Percentiles rank a stretch among this genome's conserved stretches.
These are phyloP conservation scores for Steinernema scapterisci DNA, from an alignment of 2,888 invertebrate species.

Conservation along the genomic window DNA sequence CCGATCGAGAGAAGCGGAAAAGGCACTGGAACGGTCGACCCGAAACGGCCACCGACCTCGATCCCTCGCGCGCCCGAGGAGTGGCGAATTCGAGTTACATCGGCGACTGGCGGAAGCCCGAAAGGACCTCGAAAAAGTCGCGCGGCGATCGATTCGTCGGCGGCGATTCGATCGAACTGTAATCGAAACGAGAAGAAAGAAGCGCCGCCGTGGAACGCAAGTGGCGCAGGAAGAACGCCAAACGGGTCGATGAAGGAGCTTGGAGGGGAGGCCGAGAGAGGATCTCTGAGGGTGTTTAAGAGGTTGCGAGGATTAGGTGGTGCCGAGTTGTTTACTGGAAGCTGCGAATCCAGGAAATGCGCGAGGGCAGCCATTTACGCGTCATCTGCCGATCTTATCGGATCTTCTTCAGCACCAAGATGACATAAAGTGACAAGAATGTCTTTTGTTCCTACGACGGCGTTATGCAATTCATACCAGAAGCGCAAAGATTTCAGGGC, in stretches of 20 bases:
- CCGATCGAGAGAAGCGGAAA: not conserved
- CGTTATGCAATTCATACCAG: too few species aligned
- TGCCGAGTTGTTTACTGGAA: too few species aligned
- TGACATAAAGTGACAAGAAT: too few species aligned
- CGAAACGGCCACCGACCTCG: not conserved
- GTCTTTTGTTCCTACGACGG: too few species aligned
- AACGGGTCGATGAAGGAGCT: not conserved
- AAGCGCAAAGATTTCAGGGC: too few species aligned
- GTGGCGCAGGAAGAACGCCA: not conserved
- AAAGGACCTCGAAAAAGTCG: constrained; percentile 9
- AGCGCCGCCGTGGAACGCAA: not conserved
- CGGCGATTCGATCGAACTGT: constrained; percentile 12
- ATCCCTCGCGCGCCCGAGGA: not conserved
- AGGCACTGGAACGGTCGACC: too few species aligned
- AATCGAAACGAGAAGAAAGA: not conserved
- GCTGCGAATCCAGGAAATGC: too few species aligned
- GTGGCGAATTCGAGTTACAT: not conserved
- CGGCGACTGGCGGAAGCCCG: not conserved
- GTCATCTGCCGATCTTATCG: too few species aligned
- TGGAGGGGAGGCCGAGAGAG: not conserved
- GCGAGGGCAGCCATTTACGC: too few species aligned
- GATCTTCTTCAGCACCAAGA: too few species aligned
- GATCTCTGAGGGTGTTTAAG: too few species aligned
- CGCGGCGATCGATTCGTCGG: constrained; percentile 22
- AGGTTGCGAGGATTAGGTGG: too few species aligned